phyloP scores from a whole-genome alignment of 2,888 invertebrate genomes.

The Colostygia pectinataria region DNA sequence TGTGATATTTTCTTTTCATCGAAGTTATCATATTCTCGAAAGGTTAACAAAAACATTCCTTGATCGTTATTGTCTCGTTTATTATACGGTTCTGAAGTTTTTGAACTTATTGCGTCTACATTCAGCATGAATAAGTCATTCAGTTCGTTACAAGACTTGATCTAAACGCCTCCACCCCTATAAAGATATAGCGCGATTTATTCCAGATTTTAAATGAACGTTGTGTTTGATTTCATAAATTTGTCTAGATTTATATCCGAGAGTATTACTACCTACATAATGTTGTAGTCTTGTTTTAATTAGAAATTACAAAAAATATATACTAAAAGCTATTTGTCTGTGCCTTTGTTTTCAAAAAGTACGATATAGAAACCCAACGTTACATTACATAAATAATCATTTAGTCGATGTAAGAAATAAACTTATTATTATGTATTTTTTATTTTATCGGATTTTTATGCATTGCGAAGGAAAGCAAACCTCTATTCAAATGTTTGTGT shows the following conservation, averaged over 20 bases:
- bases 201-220: slow-evolving; percentile 12
- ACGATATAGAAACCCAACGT: no score
- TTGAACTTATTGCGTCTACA: slow-evolving; percentile 70
- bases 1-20: no score
- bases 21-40: slow-evolving; percentile 12
- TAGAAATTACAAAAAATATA: no score
- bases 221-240: no score
- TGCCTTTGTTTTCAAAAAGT: no score
- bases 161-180: slow-evolving; percentile 54
- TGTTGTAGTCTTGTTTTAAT: no score
- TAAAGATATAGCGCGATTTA: slow-evolving; percentile 39
- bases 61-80: slow-evolving; percentile 70
- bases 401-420: slow-evolving; percentile 10
- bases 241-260: no score
- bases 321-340: no score
- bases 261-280: no score
- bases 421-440: slow-evolving; percentile 15
- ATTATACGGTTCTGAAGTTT: slow-evolving; percentile 67
- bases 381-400: not conserved
- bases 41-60: slow-evolving; percentile 28
- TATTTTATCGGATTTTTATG: slow-evolving; percentile 17
- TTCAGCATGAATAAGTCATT: slow-evolving; percentile 78
- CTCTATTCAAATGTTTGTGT: slow-evolving; percentile 36
- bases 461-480: slow-evolving; percentile 30
- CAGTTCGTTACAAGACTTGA: slow-evolving; percentile 75